Evolutionary conservation across 1,140 invertebrate species (phyloP).

Genomic region (Eriosoma lanigerum): DNA sequence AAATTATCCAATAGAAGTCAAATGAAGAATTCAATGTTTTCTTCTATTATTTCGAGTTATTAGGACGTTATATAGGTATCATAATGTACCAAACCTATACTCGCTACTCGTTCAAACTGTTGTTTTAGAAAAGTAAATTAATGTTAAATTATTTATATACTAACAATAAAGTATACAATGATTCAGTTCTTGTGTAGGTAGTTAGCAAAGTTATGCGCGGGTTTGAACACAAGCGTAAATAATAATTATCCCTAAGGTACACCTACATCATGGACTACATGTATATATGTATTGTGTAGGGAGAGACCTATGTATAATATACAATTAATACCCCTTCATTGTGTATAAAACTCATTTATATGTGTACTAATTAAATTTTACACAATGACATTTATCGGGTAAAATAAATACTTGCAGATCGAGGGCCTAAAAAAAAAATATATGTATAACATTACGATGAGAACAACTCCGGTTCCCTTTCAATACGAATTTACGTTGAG

Average conservation of each 20-base stretch:
- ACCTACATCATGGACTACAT: not conserved
- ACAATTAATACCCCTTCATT: not conserved
- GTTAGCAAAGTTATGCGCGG: slow-evolving; percentile 22
- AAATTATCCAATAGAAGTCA: too few relatives aligned
- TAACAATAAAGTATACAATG: not conserved
- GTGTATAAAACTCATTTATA: not conserved
- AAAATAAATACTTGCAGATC: too few relatives aligned
- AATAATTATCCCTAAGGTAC: slow-evolving; percentile 37
- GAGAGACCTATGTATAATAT: not conserved
- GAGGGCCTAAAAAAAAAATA: too few relatives aligned
- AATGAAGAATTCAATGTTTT: too few relatives aligned
- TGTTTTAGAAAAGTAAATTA: not conserved
- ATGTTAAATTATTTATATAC: not conserved
- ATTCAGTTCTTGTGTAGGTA: not conserved
- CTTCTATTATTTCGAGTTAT: too few relatives aligned
- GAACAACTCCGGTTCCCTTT: too few relatives aligned
- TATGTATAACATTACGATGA: too few relatives aligned
- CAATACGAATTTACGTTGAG: too few relatives aligned
- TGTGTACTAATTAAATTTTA: slow-evolving; percentile 1
- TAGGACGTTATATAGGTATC: too few relatives aligned
- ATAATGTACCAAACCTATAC: not conserved
- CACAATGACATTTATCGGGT: too few relatives aligned
- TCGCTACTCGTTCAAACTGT: slow-evolving; percentile 2
- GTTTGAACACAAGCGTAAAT: slow-evolving; percentile 23
- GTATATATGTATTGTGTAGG: not conserved